Evolutionary conservation across 2,888 invertebrate genomes (phyloP).

Genomic region (Thysanoteuthis rhombus): DNA sequence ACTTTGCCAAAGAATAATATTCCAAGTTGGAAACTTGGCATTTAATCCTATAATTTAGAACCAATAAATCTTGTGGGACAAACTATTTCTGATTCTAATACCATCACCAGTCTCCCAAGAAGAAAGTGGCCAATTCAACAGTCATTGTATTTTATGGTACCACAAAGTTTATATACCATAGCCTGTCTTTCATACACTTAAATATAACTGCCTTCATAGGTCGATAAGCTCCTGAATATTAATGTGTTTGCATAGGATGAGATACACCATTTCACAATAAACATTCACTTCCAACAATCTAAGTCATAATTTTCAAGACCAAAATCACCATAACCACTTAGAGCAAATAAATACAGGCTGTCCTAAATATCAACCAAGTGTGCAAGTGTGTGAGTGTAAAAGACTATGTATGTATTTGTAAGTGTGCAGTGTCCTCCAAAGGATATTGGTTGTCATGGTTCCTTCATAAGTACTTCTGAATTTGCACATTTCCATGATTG

Average conservation of each 20-base stretch:
- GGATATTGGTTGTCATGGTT: neutral
- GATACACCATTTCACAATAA: neutral
- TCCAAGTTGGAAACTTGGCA: neutral
- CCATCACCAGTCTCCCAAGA: neutral
- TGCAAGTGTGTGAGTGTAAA: neutral
- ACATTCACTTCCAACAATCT: neutral
- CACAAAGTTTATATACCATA: neutral
- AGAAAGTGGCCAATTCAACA: neutral
- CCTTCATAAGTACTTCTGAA: neutral
- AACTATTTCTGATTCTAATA: neutral
- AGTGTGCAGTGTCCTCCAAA: neutral
- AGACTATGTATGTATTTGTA: neutral
- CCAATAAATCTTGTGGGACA: neutral
- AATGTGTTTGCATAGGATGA: neutral
- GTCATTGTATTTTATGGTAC: neutral
- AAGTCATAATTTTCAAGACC: neutral
- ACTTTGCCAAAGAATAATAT: neutral
- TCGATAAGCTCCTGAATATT: neutral
- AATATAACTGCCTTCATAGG: neutral
- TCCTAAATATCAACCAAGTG: neutral
- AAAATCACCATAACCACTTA: too few relatives aligned
- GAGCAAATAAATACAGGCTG: neutral
- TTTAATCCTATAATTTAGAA: neutral
- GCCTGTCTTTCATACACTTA: neutral
- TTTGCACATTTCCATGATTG: neutral